These are phyloP conservation scores for Larimichthys crocea DNA, from an alignment of 2,113 vertebrate species.

Conservation along the genomic window DNA sequence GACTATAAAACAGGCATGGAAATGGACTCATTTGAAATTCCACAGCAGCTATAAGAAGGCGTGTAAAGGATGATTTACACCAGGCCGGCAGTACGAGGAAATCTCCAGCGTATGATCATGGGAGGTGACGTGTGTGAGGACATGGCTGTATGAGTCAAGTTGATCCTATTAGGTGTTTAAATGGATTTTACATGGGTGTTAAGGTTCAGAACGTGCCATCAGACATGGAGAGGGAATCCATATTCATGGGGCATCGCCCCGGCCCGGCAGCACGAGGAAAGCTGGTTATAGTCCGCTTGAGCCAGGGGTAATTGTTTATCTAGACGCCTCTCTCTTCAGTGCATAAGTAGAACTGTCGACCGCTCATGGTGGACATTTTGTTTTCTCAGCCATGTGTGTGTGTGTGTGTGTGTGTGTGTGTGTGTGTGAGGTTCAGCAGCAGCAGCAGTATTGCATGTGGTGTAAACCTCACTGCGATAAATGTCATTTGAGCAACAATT, in stretches of 20 bases:
- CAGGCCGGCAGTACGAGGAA: conserved; percentile 5
- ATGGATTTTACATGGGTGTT: conserved; percentile 85
- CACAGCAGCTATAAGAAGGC: neutral
- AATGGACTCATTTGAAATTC: conserved; percentile 26
- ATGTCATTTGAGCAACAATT: conserved; percentile 78
- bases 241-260: conserved; percentile 77
- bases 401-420: conserved; percentile 19
- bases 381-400: conserved; percentile 56
- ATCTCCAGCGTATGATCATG: conserved; percentile 53
- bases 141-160: conserved; percentile 70
- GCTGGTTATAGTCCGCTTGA: conserved; percentile 73
- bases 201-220: conserved; percentile 78
- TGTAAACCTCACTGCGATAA: conserved; percentile 70
- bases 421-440: conserved; percentile 13
- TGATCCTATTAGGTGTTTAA: conserved; percentile 85
- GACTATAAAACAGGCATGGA: neutral
- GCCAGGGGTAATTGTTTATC: conserved; percentile 79
- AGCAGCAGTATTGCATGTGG: conserved; percentile 49
- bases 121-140: conserved; percentile 70
- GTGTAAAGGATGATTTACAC: conserved; percentile 29
- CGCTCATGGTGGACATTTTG: conserved; percentile 80
- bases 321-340: conserved; percentile 64
- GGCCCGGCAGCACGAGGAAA: conserved; percentile 52
- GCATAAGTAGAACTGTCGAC: conserved; percentile 81
- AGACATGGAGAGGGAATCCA: conserved; percentile 76